Conservation (phyloP, 1,140 invertebrate species). For the Gryllus bimaculatus region DNA sequence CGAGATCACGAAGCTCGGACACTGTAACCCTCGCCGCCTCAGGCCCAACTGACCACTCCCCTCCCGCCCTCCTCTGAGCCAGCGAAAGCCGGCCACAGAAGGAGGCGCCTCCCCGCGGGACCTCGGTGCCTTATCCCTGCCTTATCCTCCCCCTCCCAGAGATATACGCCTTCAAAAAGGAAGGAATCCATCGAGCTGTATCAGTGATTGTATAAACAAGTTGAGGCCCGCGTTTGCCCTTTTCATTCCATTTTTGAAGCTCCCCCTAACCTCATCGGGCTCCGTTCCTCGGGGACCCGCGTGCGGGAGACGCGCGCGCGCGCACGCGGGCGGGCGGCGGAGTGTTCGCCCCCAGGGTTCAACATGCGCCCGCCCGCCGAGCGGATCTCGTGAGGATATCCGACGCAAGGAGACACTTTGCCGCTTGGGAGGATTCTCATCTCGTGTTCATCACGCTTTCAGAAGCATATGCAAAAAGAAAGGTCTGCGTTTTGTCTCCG, state of each 20-base stretch:
- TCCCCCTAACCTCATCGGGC: background rate
- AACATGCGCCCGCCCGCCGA: too few species aligned
- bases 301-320: too few species aligned
- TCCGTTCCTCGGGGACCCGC: too few species aligned
- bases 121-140: background rate
- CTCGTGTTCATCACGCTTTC: too few species aligned
- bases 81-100: background rate
- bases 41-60: background rate
- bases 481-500: too few species aligned
- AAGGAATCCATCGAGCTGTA: background rate
- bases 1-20: background rate
- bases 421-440: too few species aligned
- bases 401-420: too few species aligned
- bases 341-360: too few species aligned
- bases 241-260: background rate
- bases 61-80: background rate
- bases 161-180: background rate
- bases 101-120: background rate
- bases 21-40: background rate
- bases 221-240: background rate
- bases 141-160: background rate
- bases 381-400: too few species aligned
- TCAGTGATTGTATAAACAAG: background rate
- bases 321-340: too few species aligned
- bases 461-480: too few species aligned